These are phyloP conservation scores for Dioctria rufipes DNA, from an alignment of 2,888 invertebrate species.

Conservation along the genomic window DNA sequence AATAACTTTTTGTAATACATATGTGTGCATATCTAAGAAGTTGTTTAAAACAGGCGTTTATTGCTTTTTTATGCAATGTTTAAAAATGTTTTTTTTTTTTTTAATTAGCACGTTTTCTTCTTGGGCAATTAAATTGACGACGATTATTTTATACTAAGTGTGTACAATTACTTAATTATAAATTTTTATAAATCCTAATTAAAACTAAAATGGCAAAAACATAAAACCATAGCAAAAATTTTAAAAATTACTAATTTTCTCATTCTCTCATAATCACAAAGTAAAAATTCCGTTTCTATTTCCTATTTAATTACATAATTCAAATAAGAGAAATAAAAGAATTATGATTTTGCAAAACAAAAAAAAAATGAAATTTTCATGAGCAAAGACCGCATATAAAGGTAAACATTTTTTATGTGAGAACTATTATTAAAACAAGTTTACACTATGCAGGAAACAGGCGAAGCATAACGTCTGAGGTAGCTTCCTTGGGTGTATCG, in stretches of 20 bases:
- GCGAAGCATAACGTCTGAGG: constrained; percentile 29
- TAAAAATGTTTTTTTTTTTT: too few relatives aligned
- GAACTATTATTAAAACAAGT: constrained; percentile 35
- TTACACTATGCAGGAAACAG: constrained; percentile 23
- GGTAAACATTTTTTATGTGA: background rate
- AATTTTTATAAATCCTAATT: too few relatives aligned
- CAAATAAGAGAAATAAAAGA: background rate
- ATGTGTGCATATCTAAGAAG: too few relatives aligned
- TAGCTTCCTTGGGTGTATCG: constrained; percentile 24
- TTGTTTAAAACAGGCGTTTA: too few relatives aligned
- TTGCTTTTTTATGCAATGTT: too few relatives aligned
- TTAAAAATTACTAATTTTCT: background rate
- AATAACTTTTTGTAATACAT: too few relatives aligned
- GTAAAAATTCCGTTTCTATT: constrained; percentile 11
- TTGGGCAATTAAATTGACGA: too few relatives aligned
- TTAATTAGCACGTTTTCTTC: too few relatives aligned
- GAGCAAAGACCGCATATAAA: constrained; percentile 17
- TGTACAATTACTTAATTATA: too few relatives aligned
- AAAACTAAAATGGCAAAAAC: background rate
- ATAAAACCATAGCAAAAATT: background rate
- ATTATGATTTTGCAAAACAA: constrained; percentile 9
- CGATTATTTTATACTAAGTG: too few relatives aligned
- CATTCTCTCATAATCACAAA: background rate
- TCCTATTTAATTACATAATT: constrained; percentile 29
- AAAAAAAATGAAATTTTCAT: background rate